Evolutionary conservation across 2,113 vertebrate genomes (phyloP), one percentile per base, ranked within the genome.

Genomic region (Aegithalos caudatus): DNA sequence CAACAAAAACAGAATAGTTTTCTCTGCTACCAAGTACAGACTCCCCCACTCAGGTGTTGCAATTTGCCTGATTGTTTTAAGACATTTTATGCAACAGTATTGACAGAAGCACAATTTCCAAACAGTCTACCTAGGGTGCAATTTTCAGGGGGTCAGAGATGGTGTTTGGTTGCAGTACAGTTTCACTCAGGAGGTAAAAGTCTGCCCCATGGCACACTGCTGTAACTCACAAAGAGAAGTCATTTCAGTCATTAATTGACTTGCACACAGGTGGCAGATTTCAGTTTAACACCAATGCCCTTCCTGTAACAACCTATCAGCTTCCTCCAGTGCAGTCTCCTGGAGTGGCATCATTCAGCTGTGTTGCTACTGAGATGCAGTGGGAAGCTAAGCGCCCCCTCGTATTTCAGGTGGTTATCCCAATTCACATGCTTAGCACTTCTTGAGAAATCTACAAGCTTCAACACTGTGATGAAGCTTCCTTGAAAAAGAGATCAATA

Each of bases 381-480:
- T 1, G 14, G 58, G 29, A 47, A 66, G 25, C 94, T 28, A 90
- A 81, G 85, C 86, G 87, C 72, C 66, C 86, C 67, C 93, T 88
- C 40, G 1, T 88, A 58, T 88, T 95, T 96, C 90, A 87, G 81
- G 94, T 73, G 78, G 86, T 91, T 89, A 87, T 62, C 80, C 85
- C 94, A 88, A 65, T 91, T 95, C 95, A 83, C 81, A 94, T 87
- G 45, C 50, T 76, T 48, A 65, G 81, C 71, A 76, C 87, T 96
- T 95, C 94, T 92, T 73, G 33, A 92, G 86, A 84, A 85, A 97
- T 45, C 53, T 81, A 64, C 56, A 90, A 94, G 48, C 79, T 90
- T 65, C 78, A 94, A 64, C 61, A 28, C 61, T 96, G 91, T 67
- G 76, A 96, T 95, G 91, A 95, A 89, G 64, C 33, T 92, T 95